Conservation (phyloP, 2,888 invertebrate species). For the Cactoblastis cactorum region DNA sequence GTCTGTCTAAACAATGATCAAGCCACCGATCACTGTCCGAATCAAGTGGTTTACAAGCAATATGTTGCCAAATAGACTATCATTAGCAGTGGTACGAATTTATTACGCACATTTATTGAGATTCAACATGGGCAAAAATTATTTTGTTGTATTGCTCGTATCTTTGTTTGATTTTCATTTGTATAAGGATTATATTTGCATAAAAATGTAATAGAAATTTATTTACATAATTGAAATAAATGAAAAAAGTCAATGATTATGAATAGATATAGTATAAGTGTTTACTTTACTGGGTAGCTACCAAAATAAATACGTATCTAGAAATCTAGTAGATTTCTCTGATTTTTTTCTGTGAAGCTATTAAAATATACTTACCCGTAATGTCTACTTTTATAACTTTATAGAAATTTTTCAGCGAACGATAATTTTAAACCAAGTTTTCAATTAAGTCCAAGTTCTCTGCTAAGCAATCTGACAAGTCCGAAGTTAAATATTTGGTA, state of each 20-base stretch:
- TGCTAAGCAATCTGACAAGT: not conserved
- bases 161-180: not conserved
- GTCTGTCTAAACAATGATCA: conserved; percentile 2
- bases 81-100: not conserved
- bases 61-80: conserved; percentile 5
- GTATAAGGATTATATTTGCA: too few relatives aligned
- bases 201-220: too few relatives aligned
- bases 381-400: not conserved
- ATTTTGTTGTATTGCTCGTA: not conserved
- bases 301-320: too few relatives aligned
- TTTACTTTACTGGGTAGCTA: too few relatives aligned
- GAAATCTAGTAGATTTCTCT: too few relatives aligned
- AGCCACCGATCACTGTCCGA: conserved; percentile 5
- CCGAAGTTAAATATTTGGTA: not conserved
- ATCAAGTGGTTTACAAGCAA: conserved; percentile 8
- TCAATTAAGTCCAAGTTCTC: not conserved
- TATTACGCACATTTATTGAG: not conserved
- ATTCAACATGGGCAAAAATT: not conserved
- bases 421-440: not conserved
- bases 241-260: too few relatives aligned
- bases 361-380: too few relatives aligned
- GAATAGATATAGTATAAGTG: too few relatives aligned
- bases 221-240: too few relatives aligned
- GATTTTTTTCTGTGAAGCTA: too few relatives aligned
- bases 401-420: not conserved